phyloP scores from a whole-genome alignment of 2,797 vertebrate genomes.

The Choloepus didactylus region DNA sequence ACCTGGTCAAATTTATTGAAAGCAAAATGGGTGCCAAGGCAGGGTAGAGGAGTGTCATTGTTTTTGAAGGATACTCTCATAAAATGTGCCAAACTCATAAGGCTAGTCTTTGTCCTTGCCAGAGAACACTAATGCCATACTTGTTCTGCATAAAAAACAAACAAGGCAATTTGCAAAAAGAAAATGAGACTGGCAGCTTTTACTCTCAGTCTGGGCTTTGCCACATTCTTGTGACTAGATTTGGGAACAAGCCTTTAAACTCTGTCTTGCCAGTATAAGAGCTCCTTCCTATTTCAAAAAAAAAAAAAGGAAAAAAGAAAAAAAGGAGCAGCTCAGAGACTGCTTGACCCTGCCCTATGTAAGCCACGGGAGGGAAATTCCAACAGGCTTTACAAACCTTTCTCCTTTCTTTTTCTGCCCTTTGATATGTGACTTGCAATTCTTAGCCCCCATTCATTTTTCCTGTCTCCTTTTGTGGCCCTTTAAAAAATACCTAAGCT shows the following conservation, averaged over 20 bases:
- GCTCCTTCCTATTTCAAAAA: neutral
- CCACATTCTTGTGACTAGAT: constrained; percentile 58
- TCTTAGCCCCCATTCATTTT: constrained; percentile 63
- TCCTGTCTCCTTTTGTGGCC: constrained; percentile 64
- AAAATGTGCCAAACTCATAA: neutral
- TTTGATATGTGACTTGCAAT: constrained; percentile 75
- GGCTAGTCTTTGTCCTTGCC: constrained; percentile 50
- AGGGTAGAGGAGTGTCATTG: constrained; percentile 38
- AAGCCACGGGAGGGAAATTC: constrained; percentile 74
- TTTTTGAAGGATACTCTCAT: neutral
- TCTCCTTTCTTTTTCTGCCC: constrained; percentile 73
- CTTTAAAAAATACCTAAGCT: constrained; percentile 71
- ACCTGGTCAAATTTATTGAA: constrained; percentile 58
- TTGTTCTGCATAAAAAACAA: constrained; percentile 51
- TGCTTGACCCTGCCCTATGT: constrained; percentile 73
- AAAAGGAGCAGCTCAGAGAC: constrained; percentile 52
- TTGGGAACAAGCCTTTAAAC: constrained; percentile 65
- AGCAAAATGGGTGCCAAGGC: constrained; percentile 49
- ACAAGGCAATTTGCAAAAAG: constrained; percentile 26
- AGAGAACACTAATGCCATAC: constrained; percentile 25
- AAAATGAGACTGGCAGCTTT: constrained; percentile 53
- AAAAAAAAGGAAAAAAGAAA: neutral
- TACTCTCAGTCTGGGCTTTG: constrained; percentile 26
- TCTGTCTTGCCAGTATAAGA: constrained; percentile 57
- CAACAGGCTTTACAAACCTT: constrained; percentile 72